Percentiles rank a stretch among this genome's conserved stretches.
phyloP scores from a whole-genome alignment of 2,113 vertebrate species.

The Pseudorhombus dupliciocellatus region DNA sequence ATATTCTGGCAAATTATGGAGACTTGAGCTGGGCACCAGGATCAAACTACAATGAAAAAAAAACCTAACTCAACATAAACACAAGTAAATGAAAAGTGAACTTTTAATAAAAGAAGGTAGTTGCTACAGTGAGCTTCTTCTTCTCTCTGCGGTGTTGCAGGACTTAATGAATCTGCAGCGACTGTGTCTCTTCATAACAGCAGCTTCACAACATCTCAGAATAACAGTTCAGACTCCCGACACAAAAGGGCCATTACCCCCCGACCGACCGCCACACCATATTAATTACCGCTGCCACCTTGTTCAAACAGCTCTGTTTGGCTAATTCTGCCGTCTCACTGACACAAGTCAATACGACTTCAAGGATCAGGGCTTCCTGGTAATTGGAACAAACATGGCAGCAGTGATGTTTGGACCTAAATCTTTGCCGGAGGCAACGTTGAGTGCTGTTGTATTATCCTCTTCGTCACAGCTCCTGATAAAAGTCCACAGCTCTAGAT shows the following conservation, averaged over 20 bases:
- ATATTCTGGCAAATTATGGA: background rate
- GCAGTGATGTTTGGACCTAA: constrained; percentile 67
- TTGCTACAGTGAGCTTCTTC: constrained; percentile 1
- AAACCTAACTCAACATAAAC: background rate
- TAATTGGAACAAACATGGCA: constrained; percentile 90
- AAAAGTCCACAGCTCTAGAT: constrained; percentile 47
- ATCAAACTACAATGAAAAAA: background rate
- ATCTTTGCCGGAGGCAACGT: constrained; percentile 64
- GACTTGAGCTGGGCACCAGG: background rate
- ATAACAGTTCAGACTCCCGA: constrained; percentile 29
- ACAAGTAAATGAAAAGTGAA: background rate
- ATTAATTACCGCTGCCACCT: constrained; percentile 68
- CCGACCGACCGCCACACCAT: constrained; percentile 46
- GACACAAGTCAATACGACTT: constrained; percentile 87
- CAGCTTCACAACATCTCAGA: constrained; percentile 9
- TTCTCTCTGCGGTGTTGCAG: background rate
- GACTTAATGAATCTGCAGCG: constrained; percentile 44
- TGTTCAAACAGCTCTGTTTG: constrained; percentile 62
- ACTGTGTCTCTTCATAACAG: constrained; percentile 19
- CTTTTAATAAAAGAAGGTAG: background rate
- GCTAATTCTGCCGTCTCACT: constrained; percentile 64
- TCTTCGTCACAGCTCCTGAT: constrained; percentile 63
- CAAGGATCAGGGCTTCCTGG: constrained; percentile 86
- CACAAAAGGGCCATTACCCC: constrained; percentile 51
- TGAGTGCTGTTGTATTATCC: constrained; percentile 64